phyloP scores from a whole-genome alignment of 92 coral and sea anemone species.

The Phenganax subtilis region DNA sequence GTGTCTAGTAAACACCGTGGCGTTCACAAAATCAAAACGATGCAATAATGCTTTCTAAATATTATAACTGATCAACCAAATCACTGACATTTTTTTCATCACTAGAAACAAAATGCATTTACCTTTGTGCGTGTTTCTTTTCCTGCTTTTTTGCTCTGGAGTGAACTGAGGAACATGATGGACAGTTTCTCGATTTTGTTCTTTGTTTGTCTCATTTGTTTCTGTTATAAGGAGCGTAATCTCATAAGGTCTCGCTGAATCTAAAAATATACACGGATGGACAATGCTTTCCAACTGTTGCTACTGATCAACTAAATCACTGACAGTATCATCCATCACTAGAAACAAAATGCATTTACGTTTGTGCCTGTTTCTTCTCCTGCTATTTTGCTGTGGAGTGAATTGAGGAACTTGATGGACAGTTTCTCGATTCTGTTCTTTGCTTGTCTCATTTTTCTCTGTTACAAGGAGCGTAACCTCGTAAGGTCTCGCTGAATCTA shows the following conservation, averaged over 20 bases:
- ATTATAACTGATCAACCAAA: too few relatives aligned
- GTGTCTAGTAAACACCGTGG: too few relatives aligned
- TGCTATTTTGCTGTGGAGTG: neutral
- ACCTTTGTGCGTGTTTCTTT: too few relatives aligned
- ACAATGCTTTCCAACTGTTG: too few relatives aligned
- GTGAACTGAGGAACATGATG: slow-evolving; percentile 6
- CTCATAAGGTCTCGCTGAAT: neutral
- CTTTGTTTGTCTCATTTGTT: neutral
- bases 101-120: too few relatives aligned
- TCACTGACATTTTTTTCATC: too few relatives aligned
- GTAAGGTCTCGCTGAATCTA: neutral
- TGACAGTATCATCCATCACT: too few relatives aligned
- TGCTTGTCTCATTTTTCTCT: neutral
- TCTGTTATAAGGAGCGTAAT: neutral
- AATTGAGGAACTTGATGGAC: slow-evolving; percentile 9
- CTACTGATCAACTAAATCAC: too few relatives aligned
- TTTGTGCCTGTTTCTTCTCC: too few relatives aligned
- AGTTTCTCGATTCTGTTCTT: neutral
- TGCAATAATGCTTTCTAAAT: too few relatives aligned
- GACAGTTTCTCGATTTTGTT: slow-evolving; percentile 6
- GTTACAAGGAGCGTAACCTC: neutral
- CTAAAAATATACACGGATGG: neutral
- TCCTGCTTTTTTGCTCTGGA: neutral
- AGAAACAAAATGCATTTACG: too few relatives aligned
- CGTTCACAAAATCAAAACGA: too few relatives aligned